These are phyloP conservation scores for Trissoscelio sp. DNA, from an alignment of 2,888 invertebrate species.

Conservation along the genomic window DNA sequence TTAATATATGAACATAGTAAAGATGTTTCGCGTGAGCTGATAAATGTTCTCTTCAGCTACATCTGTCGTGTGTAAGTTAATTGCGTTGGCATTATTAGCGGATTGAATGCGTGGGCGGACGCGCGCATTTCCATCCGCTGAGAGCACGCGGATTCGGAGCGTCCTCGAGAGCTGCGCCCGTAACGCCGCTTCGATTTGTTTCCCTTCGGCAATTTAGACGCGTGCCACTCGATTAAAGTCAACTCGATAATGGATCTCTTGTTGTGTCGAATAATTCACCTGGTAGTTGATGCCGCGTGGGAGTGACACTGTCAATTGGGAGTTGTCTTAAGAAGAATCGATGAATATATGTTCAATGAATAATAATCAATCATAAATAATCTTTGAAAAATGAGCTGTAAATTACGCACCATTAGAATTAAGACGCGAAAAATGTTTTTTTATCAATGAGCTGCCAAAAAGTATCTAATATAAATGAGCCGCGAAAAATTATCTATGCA, in stretches of 20 bases:
- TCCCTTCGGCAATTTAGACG: slow-evolving; percentile 72
- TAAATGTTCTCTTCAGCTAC: too few species aligned
- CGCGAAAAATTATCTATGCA: too few species aligned
- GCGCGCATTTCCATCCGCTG: slow-evolving; percentile 14
- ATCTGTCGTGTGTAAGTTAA: not conserved
- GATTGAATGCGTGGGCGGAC: slow-evolving; percentile 31
- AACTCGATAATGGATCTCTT: slow-evolving; percentile 73
- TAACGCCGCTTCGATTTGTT: slow-evolving; percentile 67
- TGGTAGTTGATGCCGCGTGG: slow-evolving; percentile 29
- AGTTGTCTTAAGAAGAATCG: too few species aligned
- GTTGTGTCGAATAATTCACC: slow-evolving; percentile 43
- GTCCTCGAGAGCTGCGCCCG: slow-evolving; percentile 30
- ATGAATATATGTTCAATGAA: too few species aligned
- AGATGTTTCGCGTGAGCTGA: too few species aligned
- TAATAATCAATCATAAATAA: not conserved
- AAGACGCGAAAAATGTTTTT: too few species aligned
- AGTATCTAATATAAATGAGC: too few species aligned
- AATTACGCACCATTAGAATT: too few species aligned
- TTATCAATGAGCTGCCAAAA: too few species aligned
- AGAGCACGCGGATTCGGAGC: slow-evolving; percentile 13
- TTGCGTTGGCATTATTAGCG: slow-evolving; percentile 37
- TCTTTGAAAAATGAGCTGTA: too few species aligned
- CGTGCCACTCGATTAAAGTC: slow-evolving; percentile 74
- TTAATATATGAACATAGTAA: too few species aligned
- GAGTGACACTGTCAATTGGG: slow-evolving; percentile 5